phyloP scores from a whole-genome alignment of 2,113 vertebrate species.

The Macquaria australasica region DNA sequence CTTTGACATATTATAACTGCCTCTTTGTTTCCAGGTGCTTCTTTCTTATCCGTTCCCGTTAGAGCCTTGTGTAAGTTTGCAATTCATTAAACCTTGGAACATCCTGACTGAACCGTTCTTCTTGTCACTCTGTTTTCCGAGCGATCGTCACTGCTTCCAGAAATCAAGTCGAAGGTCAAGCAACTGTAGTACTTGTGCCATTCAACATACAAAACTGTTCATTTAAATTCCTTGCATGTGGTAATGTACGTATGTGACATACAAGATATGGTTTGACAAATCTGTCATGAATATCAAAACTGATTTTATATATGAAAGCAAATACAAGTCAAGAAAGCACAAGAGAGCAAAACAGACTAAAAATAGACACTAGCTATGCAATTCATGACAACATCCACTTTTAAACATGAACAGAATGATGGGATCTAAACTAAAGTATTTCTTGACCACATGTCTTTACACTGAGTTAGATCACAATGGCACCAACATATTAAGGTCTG shows the following conservation, averaged over 20 bases:
- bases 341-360: neutral
- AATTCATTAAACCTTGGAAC: too few relatives aligned
- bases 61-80: too few relatives aligned
- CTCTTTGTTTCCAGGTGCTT: too few relatives aligned
- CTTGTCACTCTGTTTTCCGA: too few relatives aligned
- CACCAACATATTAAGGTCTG: conserved; percentile 17
- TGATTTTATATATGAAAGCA: neutral
- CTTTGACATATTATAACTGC: too few relatives aligned
- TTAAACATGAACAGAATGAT: neutral
- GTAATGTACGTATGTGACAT: neutral
- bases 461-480: conserved; percentile 14
- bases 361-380: neutral
- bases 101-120: too few relatives aligned
- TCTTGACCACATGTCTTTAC: conserved; percentile 17
- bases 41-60: too few relatives aligned
- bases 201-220: too few relatives aligned
- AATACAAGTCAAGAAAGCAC: neutral
- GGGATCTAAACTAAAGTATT: neutral
- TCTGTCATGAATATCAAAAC: neutral
- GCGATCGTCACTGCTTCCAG: too few relatives aligned
- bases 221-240: too few relatives aligned
- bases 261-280: neutral
- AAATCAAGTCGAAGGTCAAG: too few relatives aligned
- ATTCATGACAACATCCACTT: neutral
- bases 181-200: too few relatives aligned